Conservation (phyloP, 2,797 vertebrate genomes). For the Ambastaia sidthimunki region DNA sequence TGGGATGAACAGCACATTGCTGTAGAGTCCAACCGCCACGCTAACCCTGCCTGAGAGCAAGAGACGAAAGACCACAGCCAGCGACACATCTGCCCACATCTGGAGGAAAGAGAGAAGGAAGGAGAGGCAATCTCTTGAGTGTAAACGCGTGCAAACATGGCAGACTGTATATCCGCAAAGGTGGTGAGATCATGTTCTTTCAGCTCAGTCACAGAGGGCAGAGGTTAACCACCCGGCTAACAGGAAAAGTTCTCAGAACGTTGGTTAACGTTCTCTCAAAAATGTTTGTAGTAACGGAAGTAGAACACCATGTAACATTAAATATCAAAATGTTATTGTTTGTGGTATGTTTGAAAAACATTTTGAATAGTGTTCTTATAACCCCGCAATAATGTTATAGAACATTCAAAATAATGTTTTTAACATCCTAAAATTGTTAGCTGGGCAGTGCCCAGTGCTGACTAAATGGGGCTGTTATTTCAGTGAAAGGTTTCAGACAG, state of each 20-base stretch:
- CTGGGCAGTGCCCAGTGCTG: constrained; percentile 52
- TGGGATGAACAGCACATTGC: constrained; percentile 4
- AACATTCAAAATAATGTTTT: too few species aligned
- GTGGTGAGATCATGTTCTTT: constrained; percentile 50
- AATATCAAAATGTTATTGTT: too few species aligned
- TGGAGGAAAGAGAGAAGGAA: constrained; percentile 5
- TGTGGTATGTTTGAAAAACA: too few species aligned
- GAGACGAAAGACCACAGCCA: constrained; percentile 26
- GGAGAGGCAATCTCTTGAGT: constrained; percentile 25
- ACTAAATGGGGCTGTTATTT: constrained; percentile 47
- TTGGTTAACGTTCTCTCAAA: too few species aligned
- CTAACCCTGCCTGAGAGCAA: constrained; percentile 27
- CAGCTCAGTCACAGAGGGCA: constrained; percentile 62
- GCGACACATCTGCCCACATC: constrained; percentile 28
- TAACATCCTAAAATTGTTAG: too few species aligned
- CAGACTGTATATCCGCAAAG: constrained; percentile 17
- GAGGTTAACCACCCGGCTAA: constrained; percentile 55
- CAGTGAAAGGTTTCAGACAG: constrained; percentile 48
- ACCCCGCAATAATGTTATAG: too few species aligned
- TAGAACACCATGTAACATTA: too few species aligned
- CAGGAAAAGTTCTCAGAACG: too few species aligned
- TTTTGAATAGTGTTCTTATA: too few species aligned
- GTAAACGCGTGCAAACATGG: constrained; percentile 52
- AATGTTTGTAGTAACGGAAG: too few species aligned
- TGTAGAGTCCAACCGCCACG: constrained; percentile 26